Conservation (phyloP, 2,888 invertebrate species). For the Thereva unica region DNA sequence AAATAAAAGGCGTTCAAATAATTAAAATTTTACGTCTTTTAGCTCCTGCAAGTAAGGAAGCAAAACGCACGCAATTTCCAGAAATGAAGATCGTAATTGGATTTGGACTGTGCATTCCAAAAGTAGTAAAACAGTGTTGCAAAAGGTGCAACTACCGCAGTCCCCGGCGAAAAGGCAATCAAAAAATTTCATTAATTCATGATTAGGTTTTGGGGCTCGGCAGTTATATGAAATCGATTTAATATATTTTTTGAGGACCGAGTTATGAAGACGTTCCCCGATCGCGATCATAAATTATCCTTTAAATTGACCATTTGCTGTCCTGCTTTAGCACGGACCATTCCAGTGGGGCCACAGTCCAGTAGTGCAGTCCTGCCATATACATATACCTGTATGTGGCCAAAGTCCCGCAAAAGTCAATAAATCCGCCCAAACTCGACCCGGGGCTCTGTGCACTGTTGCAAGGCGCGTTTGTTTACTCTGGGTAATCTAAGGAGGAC, state of each 20-base stretch:
- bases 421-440: constrained; percentile 39
- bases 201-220: constrained; percentile 42
- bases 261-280: constrained; percentile 42
- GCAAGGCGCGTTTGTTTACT: constrained; percentile 21
- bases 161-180: constrained; percentile 33
- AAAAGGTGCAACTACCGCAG: background rate
- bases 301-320: constrained; percentile 30
- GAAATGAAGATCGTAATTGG: too few relatives aligned
- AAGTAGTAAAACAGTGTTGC: too few relatives aligned
- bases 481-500: constrained; percentile 26
- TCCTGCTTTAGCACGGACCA: background rate
- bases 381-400: too few relatives aligned
- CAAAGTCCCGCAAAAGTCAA: constrained; percentile 26
- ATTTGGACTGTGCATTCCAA: too few relatives aligned
- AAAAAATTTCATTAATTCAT: constrained; percentile 42
- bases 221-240: constrained; percentile 41
- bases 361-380: too few relatives aligned
- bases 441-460: constrained; percentile 20
- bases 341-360: too few relatives aligned
- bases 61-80: too few relatives aligned
- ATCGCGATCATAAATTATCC: constrained; percentile 37
- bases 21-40: too few relatives aligned
- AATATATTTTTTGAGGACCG: constrained; percentile 35
- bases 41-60: too few relatives aligned
- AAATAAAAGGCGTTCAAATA: too few relatives aligned